Percentiles rank a stretch among this genome's conserved stretches.
Conservation (phyloP, 2,888 invertebrate species). For the Ditula angustiorana region DNA sequence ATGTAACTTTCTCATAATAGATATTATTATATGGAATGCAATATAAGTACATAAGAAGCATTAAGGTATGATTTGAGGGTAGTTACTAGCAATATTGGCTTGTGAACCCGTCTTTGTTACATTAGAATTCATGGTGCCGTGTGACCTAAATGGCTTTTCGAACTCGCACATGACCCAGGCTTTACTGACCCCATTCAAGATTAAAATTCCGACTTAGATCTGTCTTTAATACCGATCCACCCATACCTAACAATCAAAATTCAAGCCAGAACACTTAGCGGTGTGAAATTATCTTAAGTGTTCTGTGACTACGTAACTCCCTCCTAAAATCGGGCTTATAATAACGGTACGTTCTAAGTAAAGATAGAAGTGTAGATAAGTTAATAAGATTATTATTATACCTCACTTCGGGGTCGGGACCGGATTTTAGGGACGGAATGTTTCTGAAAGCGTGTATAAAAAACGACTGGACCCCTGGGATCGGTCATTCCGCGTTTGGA, state of each 20-base stretch:
- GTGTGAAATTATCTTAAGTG: conserved; percentile 83
- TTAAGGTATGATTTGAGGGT: no score
- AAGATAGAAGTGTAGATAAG: conserved; percentile 83
- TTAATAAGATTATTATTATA: conserved; percentile 85
- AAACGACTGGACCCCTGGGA: conserved; percentile 78
- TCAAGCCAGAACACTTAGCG: conserved; percentile 74
- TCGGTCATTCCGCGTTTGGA: conserved; percentile 78
- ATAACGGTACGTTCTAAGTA: conserved; percentile 83
- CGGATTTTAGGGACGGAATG: conserved; percentile 82
- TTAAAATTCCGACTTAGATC: no score
- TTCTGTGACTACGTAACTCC: conserved; percentile 71
- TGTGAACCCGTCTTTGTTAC: no score
- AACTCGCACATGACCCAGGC: no score
- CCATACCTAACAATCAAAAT: conserved; percentile 56
- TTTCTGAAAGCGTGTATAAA: conserved; percentile 82
- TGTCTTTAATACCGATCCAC: no score
- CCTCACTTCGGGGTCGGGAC: conserved; percentile 77
- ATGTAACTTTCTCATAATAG: no score
- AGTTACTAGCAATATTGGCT: no score
- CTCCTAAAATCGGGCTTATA: conserved; percentile 75
- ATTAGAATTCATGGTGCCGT: no score
- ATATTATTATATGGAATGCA: no score
- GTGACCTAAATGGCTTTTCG: no score
- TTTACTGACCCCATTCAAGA: no score
- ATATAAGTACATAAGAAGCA: no score